Evolutionary conservation across 2,888 invertebrate genomes (phyloP), one percentile per base, ranked within the genome.

Genomic region (Napeogenes sylphis): DNA sequence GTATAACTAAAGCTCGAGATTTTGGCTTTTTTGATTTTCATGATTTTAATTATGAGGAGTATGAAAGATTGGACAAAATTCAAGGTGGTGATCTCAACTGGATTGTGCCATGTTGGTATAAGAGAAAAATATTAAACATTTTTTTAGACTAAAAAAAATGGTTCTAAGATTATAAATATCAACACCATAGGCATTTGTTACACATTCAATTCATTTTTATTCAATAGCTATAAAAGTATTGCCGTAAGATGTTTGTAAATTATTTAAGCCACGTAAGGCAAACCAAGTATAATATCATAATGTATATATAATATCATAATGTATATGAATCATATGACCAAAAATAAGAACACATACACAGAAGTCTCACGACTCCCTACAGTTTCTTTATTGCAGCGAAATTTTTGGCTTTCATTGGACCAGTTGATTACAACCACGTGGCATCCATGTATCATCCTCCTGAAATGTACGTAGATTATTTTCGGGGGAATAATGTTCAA

Each of bases 1-100:
- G 83, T 45, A 86, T 97, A 13, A 91, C 93, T 65, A 96, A 94
- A 89, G 97, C 97, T 5, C 79, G 92, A 13, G 88, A 92, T 33
- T 91, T 94, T 73, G 94, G 94, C 51, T 96, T 97, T 82, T 94
- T 97, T 76, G 92, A 96, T 81, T 96, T 97, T 76, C 91, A 93
- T 64, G 95, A 95, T 79, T 98, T 98, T 80, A 94, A 97, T 84
- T 92, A 94, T 21, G 92, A 93, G 45, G 97, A 97, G 80, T 98
- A 97, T 81, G 95, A 97, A 74, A 92, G 92, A 78, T 94, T 95
- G 75, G 94, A 95, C 85, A 94, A 94, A 86, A 93, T 97, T 69
- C 94, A 95, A 82, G 94, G 96, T 76, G 97, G 97, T 5, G 97
- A 97, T 83, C 91, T 98, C 67, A 97, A 97, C 84, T 98, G 97